phyloP scores from a whole-genome alignment of 2,888 invertebrate species.

The Cremastinae sp. region DNA sequence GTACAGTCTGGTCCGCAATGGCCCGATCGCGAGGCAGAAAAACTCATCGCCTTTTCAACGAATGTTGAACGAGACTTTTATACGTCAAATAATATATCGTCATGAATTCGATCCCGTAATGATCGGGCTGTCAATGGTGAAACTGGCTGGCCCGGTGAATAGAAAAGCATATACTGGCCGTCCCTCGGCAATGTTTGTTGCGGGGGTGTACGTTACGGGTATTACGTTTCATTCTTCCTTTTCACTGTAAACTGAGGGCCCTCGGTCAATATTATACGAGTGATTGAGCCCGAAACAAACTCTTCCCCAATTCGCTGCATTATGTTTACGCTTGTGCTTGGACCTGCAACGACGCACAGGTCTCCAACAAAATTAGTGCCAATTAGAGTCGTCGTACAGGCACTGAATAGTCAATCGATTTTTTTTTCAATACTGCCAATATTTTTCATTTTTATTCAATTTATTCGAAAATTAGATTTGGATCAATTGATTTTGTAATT shows the following conservation, averaged over 20 bases:
- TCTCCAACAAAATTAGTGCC: constrained; percentile 75
- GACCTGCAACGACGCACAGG: constrained; percentile 65
- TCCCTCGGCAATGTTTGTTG: constrained; percentile 61
- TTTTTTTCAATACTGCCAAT: constrained; percentile 9
- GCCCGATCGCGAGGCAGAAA: too few species aligned
- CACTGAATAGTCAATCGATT: too few species aligned
- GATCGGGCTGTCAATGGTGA: constrained; percentile 77
- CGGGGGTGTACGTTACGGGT: constrained; percentile 66
- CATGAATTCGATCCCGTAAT: constrained; percentile 70
- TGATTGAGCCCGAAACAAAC: constrained; percentile 71
- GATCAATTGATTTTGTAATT: too few species aligned
- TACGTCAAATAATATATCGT: constrained; percentile 63
- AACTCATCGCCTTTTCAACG: not conserved
- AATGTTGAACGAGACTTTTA: constrained; percentile 33
- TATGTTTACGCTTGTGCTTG: constrained; percentile 76
- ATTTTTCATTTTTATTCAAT: too few species aligned
- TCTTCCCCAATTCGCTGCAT: constrained; percentile 64
- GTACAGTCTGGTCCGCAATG: not conserved
- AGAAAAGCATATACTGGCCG: constrained; percentile 65
- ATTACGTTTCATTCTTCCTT: constrained; percentile 76
- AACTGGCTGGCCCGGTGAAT: constrained; percentile 68
- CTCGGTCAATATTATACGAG: constrained; percentile 78
- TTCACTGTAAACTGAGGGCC: constrained; percentile 54
- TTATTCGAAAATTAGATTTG: too few species aligned
- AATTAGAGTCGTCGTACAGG: constrained; percentile 72